These are phyloP conservation scores for Serinus canaria DNA, from an alignment of 2,113 vertebrate genomes.

Conservation along the genomic window DNA sequence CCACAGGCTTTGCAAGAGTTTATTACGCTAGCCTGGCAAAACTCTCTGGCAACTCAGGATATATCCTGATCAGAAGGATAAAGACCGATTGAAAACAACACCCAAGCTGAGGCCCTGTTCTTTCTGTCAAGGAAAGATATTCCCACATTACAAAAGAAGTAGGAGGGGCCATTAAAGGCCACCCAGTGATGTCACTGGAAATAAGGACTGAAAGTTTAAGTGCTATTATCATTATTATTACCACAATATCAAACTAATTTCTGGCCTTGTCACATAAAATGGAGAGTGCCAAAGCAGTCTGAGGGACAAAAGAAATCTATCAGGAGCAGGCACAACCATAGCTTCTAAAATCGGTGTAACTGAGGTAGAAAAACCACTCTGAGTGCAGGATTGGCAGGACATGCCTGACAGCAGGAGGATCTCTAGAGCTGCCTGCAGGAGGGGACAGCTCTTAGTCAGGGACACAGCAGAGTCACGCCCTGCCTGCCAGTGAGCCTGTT, in stretches of 20 bases:
- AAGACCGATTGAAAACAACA: background rate
- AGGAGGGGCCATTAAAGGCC: background rate
- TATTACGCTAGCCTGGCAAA: background rate
- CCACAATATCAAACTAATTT: background rate
- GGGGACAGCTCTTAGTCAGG: background rate
- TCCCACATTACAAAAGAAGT: background rate
- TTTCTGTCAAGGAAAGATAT: background rate
- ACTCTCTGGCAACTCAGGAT: background rate
- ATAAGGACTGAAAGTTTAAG: background rate
- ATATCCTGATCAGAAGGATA: background rate
- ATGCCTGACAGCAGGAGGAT: background rate
- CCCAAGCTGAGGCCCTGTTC: background rate
- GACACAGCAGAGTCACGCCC: background rate
- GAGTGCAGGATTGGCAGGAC: background rate
- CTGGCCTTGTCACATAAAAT: background rate
- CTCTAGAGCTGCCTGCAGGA: background rate
- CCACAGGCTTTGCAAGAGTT: background rate
- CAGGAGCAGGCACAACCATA: background rate
- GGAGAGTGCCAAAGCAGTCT: background rate
- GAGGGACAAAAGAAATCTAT: background rate
- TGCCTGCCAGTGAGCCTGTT: background rate
- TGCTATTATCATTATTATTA: background rate
- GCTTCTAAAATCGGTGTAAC: fast-evolving
- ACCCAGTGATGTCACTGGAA: background rate
- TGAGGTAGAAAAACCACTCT: background rate